A percentile compares a stretch with the other conserved stretches of the same genome.
Conservation (phyloP, 2,797 vertebrate species). For the Diglossa cyanea region DNA sequence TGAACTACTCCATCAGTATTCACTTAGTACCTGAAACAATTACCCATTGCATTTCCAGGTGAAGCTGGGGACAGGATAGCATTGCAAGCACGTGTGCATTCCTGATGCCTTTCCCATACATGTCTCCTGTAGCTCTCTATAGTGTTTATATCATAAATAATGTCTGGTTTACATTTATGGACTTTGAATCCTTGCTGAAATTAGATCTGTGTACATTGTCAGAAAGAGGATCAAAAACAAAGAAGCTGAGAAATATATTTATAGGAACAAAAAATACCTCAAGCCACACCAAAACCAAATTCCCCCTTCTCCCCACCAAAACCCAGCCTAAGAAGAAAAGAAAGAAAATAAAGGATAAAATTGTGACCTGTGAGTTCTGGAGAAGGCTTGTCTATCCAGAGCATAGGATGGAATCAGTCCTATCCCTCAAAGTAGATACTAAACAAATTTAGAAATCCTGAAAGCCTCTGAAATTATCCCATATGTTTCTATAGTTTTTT, state of each 20-base stretch:
- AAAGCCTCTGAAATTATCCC: slow-evolving; percentile 26
- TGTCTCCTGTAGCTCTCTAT: neutral
- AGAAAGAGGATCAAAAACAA: neutral
- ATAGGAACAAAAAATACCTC: neutral
- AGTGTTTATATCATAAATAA: neutral
- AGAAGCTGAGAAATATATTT: neutral
- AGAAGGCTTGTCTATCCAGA: neutral
- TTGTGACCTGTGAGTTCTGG: neutral
- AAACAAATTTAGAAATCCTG: slow-evolving; percentile 33
- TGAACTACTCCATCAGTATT: neutral
- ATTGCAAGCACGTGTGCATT: neutral
- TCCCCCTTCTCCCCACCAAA: accelerated
- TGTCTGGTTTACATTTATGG: neutral
- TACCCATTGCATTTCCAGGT: neutral
- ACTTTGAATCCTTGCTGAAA: neutral
- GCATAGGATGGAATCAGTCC: neutral
- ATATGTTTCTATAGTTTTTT: neutral
- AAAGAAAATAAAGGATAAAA: neutral
- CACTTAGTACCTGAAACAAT: neutral
- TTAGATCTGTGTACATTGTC: neutral
- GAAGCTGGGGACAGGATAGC: neutral
- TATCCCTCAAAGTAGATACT: neutral
- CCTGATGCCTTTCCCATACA: neutral
- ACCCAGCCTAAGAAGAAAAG: neutral
- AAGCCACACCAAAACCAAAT: neutral